These are phyloP conservation scores for Galeruca laticollis DNA, from an alignment of 2,888 invertebrate species.

Conservation along the genomic window DNA sequence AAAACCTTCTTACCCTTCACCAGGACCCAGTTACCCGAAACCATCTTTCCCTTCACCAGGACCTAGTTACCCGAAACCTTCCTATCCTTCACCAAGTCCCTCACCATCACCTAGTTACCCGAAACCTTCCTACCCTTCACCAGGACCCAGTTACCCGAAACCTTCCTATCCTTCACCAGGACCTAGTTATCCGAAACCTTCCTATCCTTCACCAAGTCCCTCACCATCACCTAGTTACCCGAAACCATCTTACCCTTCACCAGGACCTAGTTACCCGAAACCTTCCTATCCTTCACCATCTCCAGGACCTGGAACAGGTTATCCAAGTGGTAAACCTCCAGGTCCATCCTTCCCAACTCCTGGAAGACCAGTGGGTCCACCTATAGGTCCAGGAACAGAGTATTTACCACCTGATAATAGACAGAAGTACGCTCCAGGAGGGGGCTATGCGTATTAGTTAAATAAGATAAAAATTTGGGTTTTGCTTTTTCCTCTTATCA, in stretches of 20 bases:
- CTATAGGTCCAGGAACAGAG: constrained; percentile 32
- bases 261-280: constrained; percentile 10
- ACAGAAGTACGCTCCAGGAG: constrained; percentile 59
- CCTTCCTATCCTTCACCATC: not conserved
- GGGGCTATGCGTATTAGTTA: constrained; percentile 62
- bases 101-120: constrained; percentile 20
- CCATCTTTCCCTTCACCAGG: constrained; percentile 38
- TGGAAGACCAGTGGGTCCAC: constrained; percentile 30
- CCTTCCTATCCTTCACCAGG: constrained; percentile 28
- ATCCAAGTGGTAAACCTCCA: constrained; percentile 27
- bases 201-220: constrained; percentile 21
- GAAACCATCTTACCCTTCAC: no score
- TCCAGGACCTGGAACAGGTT: constrained; percentile 29
- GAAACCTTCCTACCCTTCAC: constrained; percentile 39
- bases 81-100: constrained; percentile 19
- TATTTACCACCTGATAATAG: constrained; percentile 43
- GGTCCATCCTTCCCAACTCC: constrained; percentile 37
- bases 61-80: constrained; percentile 30
- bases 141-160: constrained; percentile 26
- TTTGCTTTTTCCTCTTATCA: not conserved
- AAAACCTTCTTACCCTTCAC: constrained; percentile 7
- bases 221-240: constrained; percentile 14
- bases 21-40: constrained; percentile 4
- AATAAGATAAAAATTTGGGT: not conserved
- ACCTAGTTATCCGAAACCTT: constrained; percentile 9